Evolutionary conservation across 92 coral and sea anemone genomes (phyloP), one percentile per base, ranked within the genome.

Genomic region (Pocillopora grandis): DNA sequence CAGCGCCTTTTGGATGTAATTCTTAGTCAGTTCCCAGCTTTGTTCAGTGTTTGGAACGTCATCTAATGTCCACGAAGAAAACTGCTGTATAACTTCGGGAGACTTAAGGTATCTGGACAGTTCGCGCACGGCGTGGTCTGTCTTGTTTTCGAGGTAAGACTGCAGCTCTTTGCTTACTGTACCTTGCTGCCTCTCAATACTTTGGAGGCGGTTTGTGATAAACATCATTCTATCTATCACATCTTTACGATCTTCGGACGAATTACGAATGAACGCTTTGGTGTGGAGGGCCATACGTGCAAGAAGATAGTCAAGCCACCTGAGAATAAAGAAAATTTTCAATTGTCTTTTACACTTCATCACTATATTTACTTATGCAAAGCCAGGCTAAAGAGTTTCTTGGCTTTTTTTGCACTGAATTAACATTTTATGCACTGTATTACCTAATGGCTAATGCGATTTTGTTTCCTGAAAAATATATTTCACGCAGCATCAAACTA

Each of bases 301-400:
- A 62, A 88, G 77, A 16, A 88, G 83, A 20, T 61, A 16, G 36
- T 83, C 80, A 31, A 88, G 17, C 90, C 90, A 88, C 42, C 90
- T 88, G 49, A 66, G 60, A 62, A 10, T 17, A 33, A 75, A 81
- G 35, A 57, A 2, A 63, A n/a, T 1, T 62, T 21, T 23, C 2
- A 66, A 10, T 10, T 66, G 14, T 23, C 33, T 23, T 23, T 12
- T 65, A 63, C 13, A 12, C 16, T 66, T 2, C 20, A 12, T 16
- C 1, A 7, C 8, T 18, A 12, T n/a, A 4, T 12, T 12, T n/a
- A 5, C 2, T n/a, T 7, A 65, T 18, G 20, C 20, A 1, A 42
- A 3, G 8, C 8, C 52, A 42, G 52, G 31, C 31, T 27, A 27
- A 27, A 27, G 31, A 27, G 31, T 27, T 27, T 27, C 31, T 27